Conservation (phyloP, 1,140 invertebrate genomes). For the Drosophila sproati region DNA sequence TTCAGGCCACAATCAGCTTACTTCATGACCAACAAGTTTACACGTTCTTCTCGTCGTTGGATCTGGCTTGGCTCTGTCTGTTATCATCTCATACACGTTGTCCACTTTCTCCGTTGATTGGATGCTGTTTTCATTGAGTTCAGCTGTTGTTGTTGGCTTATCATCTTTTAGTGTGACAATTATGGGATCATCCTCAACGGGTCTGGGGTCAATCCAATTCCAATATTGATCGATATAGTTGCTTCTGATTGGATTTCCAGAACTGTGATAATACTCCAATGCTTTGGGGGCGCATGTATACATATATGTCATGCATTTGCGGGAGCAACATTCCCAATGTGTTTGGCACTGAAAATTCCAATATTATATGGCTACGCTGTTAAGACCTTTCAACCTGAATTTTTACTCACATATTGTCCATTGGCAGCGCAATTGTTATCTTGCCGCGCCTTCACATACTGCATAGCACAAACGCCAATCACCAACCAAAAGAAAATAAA, state of each 20-base stretch:
- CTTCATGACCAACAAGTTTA: constrained; percentile 47
- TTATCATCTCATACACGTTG: background rate
- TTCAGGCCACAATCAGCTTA: constrained; percentile 34
- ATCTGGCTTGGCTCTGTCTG: background rate
- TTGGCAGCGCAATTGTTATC: constrained; percentile 44
- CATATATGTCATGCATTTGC: constrained; percentile 71
- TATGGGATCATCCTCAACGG: background rate
- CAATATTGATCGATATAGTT: background rate
- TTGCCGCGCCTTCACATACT: constrained; percentile 16
- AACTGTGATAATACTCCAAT: background rate
- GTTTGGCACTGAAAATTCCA: constrained; percentile 59
- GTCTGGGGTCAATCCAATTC: background rate
- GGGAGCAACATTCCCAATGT: constrained; percentile 72
- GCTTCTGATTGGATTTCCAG: background rate
- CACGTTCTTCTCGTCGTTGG: constrained; percentile 29
- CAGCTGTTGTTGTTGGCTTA: constrained; percentile 10
- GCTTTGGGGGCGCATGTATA: constrained; percentile 48
- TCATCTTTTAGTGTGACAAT: constrained; percentile 14
- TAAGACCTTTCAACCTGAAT: background rate
- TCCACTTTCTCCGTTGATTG: constrained; percentile 38
- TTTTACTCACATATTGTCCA: constrained; percentile 63
- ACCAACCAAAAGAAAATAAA: constrained; percentile 22
- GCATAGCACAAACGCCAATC: constrained; percentile 9
- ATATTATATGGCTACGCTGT: background rate
- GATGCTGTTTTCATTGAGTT: constrained; percentile 2